phyloP scores from a whole-genome alignment of 1,140 invertebrate genomes.

The Vollenhovia emeryi region DNA sequence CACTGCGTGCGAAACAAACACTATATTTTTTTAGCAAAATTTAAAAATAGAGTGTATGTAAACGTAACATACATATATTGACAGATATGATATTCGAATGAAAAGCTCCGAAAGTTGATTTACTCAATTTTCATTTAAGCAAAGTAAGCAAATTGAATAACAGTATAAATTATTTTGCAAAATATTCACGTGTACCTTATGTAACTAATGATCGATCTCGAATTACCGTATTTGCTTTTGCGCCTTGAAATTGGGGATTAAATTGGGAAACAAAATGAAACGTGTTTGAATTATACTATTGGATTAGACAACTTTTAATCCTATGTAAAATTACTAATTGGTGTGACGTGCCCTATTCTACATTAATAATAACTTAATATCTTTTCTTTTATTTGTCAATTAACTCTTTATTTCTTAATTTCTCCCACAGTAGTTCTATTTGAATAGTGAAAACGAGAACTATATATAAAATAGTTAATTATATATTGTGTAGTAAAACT shows the following conservation, averaged over 20 bases:
- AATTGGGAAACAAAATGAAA: not conserved
- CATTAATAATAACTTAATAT: not conserved
- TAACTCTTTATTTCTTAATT: not conserved
- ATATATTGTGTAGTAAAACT: not conserved
- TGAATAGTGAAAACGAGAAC: not conserved
- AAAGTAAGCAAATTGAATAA: not conserved
- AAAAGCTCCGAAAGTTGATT: conserved; percentile 20
- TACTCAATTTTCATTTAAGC: conserved; percentile 11
- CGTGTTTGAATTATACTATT: not conserved
- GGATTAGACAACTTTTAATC: not conserved
- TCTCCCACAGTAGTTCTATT: no score
- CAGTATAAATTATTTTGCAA: not conserved
- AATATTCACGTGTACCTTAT: conserved; percentile 14
- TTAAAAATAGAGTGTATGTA: not conserved
- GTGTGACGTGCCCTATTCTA: not conserved
- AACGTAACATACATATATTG: not conserved
- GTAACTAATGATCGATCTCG: not conserved
- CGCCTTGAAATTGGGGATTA: not conserved
- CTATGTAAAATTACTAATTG: not conserved
- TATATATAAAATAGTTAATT: not conserved
- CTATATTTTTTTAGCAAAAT: conserved; percentile 26
- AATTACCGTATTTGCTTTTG: conserved; percentile 7
- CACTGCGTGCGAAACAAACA: not conserved
- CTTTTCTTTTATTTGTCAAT: not conserved
- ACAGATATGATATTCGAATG: conserved; percentile 27